A percentile compares a stretch with the other conserved stretches of the same genome.
Evolutionary conservation across 2,888 invertebrate species (phyloP).

Genomic region (Poecilus cupreus): DNA sequence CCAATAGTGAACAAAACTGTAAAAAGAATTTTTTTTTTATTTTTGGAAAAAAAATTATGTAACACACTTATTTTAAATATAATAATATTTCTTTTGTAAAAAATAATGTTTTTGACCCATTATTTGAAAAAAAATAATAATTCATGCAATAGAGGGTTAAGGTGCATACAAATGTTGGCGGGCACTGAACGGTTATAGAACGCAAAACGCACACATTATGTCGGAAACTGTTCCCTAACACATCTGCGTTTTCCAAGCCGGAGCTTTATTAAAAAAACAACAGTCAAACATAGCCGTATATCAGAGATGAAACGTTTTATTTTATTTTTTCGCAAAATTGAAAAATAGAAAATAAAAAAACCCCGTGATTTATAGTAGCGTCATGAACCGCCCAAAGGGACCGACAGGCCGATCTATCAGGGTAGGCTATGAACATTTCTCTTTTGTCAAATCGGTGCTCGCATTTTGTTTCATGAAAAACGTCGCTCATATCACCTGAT

Average conservation of each 20-base stretch:
- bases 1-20: too few species aligned
- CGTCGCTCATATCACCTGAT: slow-evolving; percentile 35
- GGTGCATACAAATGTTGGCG: not conserved
- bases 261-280: slow-evolving; percentile 37
- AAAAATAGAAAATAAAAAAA: slow-evolving; percentile 42
- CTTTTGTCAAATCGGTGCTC: slow-evolving; percentile 36
- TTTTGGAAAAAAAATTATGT: too few species aligned
- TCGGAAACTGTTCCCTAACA: not conserved
- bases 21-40: too few species aligned
- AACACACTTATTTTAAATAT: too few species aligned
- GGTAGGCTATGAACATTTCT: slow-evolving; percentile 29
- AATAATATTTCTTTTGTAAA: too few species aligned
- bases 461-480: slow-evolving; percentile 45
- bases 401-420: slow-evolving; percentile 21
- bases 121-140: not conserved
- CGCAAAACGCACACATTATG: not conserved
- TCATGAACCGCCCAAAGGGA: slow-evolving; percentile 32
- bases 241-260: not conserved
- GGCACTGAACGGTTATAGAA: not conserved
- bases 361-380: slow-evolving; percentile 19
- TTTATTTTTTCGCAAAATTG: slow-evolving; percentile 33
- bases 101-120: too few species aligned
- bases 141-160: too few species aligned
- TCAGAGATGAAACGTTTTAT: slow-evolving; percentile 23
- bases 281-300: slow-evolving; percentile 12